Evolutionary conservation across 1,140 invertebrate genomes (phyloP), one percentile per base, ranked within the genome.

Genomic region (Lerema accius): DNA sequence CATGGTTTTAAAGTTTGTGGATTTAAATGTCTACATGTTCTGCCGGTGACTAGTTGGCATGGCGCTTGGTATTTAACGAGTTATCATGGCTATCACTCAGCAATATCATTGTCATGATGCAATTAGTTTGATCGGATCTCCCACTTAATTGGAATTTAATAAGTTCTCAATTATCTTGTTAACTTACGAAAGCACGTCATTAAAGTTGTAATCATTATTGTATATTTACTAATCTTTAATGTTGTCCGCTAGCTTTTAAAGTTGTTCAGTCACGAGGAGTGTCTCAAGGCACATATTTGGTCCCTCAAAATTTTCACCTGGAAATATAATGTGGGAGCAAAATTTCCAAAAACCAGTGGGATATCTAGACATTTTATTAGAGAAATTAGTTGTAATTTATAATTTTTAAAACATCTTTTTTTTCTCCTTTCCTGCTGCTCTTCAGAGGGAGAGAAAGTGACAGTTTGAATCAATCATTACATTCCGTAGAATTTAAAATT

Each of bases 61-160:
- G 86, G 77, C 77, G 84, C 86, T 89, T 87, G 63, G 69, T 81
- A 68, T 78, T 70, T 71, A 23, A 79, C 58, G 65, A 65, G 73
- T 85, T 86, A 87, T 89, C 85, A 90, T 89, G 85, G 85, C 84
- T 89, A 80, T 84, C 80, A 86, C 78, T 61, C 73, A 76, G 86
- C 88, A 90, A 89, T 86, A 76, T 83, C 88, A 89, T 90, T 90
- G 88, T 90, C 88, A 90, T 90, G 88, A 89, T 73, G 88, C 88
- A 90, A 89, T 84, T 76, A 69, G 73, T 46, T 45, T 65, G 13
- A 69, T 69, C 69, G 83, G 84, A 82, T 74, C 66, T 86, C 86
- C 82, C 80, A 85, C 77, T 80, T 61, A 56, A 63, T 69, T 71
- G 61, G 50, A 62, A 65, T 64, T 32, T 53, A 17, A 63, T 49